Evolutionary conservation across 2,113 vertebrate species (phyloP).

Genomic region (Isichthys henryi): DNA sequence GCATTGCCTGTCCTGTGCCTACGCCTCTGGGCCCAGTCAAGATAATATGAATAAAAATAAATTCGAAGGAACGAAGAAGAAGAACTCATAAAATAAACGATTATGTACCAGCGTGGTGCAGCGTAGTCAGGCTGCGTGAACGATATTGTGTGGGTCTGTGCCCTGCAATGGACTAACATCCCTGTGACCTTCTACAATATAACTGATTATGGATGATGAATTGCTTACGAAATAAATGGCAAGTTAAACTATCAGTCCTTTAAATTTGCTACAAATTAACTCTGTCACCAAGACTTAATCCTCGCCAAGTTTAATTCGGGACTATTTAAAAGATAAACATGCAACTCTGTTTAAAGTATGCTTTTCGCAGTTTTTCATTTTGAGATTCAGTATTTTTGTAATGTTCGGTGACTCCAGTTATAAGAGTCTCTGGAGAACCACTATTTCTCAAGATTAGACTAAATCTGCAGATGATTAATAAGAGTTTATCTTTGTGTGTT

Average conservation of each 20-base stretch:
- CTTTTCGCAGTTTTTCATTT: background rate
- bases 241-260: background rate
- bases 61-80: background rate
- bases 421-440: background rate
- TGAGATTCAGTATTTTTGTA: background rate
- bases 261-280: background rate
- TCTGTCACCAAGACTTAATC: background rate
- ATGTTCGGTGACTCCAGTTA: background rate
- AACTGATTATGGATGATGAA: background rate
- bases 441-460: background rate
- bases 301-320: background rate
- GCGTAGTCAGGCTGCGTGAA: background rate
- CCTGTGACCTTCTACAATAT: background rate
- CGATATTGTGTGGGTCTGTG: background rate
- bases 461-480: conserved; percentile 3
- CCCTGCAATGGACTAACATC: background rate
- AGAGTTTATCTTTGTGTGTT: background rate
- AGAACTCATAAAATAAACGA: background rate
- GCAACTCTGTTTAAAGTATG: background rate
- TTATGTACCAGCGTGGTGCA: background rate
- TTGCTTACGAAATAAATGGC: background rate
- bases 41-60: no score
- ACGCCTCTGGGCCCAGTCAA: no score
- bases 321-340: background rate
- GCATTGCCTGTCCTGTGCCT: no score